Evolutionary conservation across 2,797 vertebrate species (phyloP).

Genomic region (Acipenser transmontanus): DNA sequence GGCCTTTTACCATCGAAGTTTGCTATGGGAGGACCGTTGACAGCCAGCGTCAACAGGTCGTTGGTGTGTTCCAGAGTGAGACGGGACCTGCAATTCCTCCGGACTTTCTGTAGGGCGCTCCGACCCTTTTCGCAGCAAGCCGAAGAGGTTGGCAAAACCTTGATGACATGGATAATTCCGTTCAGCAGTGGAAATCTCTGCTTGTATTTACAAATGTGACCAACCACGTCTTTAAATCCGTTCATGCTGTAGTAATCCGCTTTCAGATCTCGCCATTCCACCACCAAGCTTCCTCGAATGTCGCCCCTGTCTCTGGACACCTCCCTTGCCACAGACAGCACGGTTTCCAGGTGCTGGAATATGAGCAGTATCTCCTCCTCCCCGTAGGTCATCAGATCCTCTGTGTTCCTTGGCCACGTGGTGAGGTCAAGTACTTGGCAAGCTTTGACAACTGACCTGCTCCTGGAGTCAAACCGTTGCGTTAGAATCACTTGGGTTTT

Average conservation of each 20-base stretch:
- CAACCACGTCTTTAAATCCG: constrained; percentile 82
- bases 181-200: constrained; percentile 85
- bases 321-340: constrained; percentile 67
- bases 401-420: constrained; percentile 75
- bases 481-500: constrained; percentile 82
- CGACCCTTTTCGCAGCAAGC: constrained; percentile 86
- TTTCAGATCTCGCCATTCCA: constrained; percentile 91
- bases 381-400: constrained; percentile 79
- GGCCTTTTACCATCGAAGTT: constrained; percentile 88
- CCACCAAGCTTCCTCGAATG: constrained; percentile 64
- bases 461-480: constrained; percentile 79
- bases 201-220: constrained; percentile 83
- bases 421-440: constrained; percentile 85
- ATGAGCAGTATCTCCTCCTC: constrained; percentile 86
- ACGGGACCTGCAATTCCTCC: constrained; percentile 80
- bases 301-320: constrained; percentile 63
- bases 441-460: constrained; percentile 78
- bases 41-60: constrained; percentile 76
- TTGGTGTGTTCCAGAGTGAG: constrained; percentile 87
- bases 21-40: constrained; percentile 81
- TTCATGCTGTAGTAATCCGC: constrained; percentile 85
- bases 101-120: constrained; percentile 73
- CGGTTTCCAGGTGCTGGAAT: constrained; percentile 74
- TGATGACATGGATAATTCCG: constrained; percentile 77
- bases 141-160: constrained; percentile 81